Base-by-base conservation (phyloP, 2,888 invertebrate species). In the Eupithecia pulchellata region DNA sequence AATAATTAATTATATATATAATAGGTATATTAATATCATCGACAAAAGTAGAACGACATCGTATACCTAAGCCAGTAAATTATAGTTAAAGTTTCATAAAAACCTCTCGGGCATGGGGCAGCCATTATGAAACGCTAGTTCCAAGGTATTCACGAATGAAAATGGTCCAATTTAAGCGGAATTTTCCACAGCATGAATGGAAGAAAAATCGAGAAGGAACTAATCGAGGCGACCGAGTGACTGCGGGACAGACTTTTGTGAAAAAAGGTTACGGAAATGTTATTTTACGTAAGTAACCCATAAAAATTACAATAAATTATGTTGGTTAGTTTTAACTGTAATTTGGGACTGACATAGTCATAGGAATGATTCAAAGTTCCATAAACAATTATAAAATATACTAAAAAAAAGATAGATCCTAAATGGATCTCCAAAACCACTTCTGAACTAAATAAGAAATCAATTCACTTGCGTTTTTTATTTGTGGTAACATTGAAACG, bases 401-500 rank as follows among this genome's bases (percentile, higher is more conserved):
- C n/a, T n/a, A n/a, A n/a, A n/a, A n/a, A n/a, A n/a, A n/a, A n/a
- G n/a, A n/a, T n/a, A n/a, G n/a, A n/a, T n/a, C n/a, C n/a, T n/a
- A n/a, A n/a, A 25, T 25, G 27, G 27, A 20, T 47, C 47, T 36
- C 34, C 58, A 60, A 66, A 62, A 60, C 30, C 34, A 32, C n/a
- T n/a, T n/a, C n/a, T n/a, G 36, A 55, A 29, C 14, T 13, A 71
- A 60, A 64, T 52, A 55, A 62, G 63, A 58, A 72, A 76, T 73
- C 76, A 74, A 66, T 77, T 64, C 73, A 73, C 75, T 60, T 71
- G 62, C 61, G 68, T 65, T 34, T 13, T 14, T 60, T 77, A 75
- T 75, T 70, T 77, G 75, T 66, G 73, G 73, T 61, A 71, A 77
- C 73, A 77, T 79, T 79, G 69, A 75, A 76, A 73, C 71, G 65